Evolutionary conservation across 2,888 invertebrate genomes (phyloP).

Genomic region (Lepidochitona cinerea): DNA sequence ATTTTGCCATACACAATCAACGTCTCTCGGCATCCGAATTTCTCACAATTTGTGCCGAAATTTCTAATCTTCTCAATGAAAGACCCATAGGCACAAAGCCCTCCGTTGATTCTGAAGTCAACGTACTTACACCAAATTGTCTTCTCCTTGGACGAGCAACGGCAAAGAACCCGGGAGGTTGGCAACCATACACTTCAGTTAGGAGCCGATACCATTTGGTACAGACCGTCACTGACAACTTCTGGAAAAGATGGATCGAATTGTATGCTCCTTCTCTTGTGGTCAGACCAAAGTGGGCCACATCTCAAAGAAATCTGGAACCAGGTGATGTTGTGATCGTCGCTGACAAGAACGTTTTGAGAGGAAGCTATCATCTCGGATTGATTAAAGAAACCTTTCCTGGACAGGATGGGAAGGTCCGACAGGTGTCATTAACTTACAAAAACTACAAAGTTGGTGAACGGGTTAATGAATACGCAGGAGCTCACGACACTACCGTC

Average conservation of each 20-base stretch:
- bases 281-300: neutral
- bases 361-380: neutral
- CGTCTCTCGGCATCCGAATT: slow-evolving; percentile 4
- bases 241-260: neutral
- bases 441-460: neutral
- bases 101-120: neutral
- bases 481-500: neutral
- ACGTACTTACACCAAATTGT: slow-evolving; percentile 4
- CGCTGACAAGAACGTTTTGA: slow-evolving; percentile 3
- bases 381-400: neutral
- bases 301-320: neutral
- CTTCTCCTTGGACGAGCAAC: slow-evolving; percentile 3
- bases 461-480: neutral
- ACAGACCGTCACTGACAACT: neutral
- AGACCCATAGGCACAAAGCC: neutral
- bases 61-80: slow-evolving; percentile 9
- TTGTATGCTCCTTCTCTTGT: neutral
- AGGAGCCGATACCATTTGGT: neutral
- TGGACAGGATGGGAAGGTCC: neutral
- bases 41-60: slow-evolving; percentile 2
- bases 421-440: neutral
- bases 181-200: slow-evolving; percentile 2
- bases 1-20: slow-evolving; percentile 10
- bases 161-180: neutral
- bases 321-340: slow-evolving; percentile 5